phyloP scores from a whole-genome alignment of 2,797 vertebrate genomes.

The Mormyrops attenuatus region DNA sequence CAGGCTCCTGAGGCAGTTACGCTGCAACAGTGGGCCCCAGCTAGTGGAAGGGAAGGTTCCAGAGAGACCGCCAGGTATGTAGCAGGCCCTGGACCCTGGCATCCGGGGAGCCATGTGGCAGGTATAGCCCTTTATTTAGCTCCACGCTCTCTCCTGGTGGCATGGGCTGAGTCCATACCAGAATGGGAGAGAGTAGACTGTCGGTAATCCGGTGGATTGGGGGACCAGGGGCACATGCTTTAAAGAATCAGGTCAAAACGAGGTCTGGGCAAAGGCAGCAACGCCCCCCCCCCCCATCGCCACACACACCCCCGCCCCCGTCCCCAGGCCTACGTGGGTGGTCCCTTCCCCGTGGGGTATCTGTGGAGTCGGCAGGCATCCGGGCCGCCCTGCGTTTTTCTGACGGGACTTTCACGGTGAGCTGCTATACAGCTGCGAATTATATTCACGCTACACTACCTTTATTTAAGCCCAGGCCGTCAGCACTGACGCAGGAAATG shows the following conservation, averaged over 20 bases:
- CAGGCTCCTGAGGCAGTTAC: not conserved
- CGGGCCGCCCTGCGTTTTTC: conserved; percentile 59
- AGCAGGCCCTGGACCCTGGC: not conserved
- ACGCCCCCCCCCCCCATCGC: conserved; percentile 38
- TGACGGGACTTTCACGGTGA: conserved; percentile 65
- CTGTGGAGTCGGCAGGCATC: conserved; percentile 72
- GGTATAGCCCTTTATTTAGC: not conserved
- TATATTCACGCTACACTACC: conserved; percentile 78
- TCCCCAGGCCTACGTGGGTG: conserved; percentile 76
- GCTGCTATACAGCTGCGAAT: conserved; percentile 70
- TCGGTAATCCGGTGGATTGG: not conserved
- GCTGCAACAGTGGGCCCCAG: not conserved
- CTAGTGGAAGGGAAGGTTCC: not conserved
- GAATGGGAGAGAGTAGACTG: not conserved
- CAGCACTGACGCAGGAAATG: conserved; percentile 66
- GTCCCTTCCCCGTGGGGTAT: conserved; percentile 73
- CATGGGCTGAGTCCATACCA: not conserved
- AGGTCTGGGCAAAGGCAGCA: conserved; percentile 20
- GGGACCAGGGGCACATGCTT: not conserved
- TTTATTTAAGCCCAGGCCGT: conserved; percentile 70
- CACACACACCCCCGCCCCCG: conserved; percentile 50
- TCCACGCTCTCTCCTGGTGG: not conserved
- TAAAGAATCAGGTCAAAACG: not conserved
- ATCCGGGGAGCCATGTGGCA: not conserved
- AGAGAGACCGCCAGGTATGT: not conserved